Evolutionary conservation across 2,113 vertebrate genomes (phyloP).

Genomic region (Oncorhynchus nerka): DNA sequence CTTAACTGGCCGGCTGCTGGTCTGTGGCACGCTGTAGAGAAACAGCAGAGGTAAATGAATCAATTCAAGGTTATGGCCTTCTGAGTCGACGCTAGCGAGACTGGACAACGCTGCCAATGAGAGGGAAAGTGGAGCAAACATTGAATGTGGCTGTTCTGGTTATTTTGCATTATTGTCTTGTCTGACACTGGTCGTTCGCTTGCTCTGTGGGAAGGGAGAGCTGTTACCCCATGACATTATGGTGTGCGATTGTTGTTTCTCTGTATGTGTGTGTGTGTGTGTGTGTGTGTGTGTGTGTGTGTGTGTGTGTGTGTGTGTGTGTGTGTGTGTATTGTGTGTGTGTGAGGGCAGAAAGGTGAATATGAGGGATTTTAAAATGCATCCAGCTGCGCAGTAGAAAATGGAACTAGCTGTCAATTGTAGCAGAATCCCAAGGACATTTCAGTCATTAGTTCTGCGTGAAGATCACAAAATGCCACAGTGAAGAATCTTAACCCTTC

Average conservation of each 20-base stretch:
- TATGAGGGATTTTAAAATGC: too few relatives aligned
- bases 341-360: background rate
- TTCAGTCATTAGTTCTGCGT: too few relatives aligned
- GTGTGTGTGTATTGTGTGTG: background rate
- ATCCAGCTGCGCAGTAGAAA: too few relatives aligned
- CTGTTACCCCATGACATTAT: too few relatives aligned
- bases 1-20: conserved; percentile 25
- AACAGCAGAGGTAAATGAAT: conserved; percentile 31
- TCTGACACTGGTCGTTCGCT: background rate
- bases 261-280: too few relatives aligned
- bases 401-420: too few relatives aligned
- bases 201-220: background rate
- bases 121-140: background rate
- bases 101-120: background rate
- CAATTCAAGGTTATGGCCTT: conserved; percentile 42
- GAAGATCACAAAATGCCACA: too few relatives aligned
- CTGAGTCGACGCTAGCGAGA: background rate
- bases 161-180: background rate
- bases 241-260: background rate
- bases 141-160: background rate
- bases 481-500: too few relatives aligned
- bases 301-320: background rate
- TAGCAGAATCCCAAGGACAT: too few relatives aligned
- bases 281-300: too few relatives aligned
- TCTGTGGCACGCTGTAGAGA: background rate